Conservation (phyloP, 2,797 vertebrate genomes). For the Ceyx erithaca region DNA sequence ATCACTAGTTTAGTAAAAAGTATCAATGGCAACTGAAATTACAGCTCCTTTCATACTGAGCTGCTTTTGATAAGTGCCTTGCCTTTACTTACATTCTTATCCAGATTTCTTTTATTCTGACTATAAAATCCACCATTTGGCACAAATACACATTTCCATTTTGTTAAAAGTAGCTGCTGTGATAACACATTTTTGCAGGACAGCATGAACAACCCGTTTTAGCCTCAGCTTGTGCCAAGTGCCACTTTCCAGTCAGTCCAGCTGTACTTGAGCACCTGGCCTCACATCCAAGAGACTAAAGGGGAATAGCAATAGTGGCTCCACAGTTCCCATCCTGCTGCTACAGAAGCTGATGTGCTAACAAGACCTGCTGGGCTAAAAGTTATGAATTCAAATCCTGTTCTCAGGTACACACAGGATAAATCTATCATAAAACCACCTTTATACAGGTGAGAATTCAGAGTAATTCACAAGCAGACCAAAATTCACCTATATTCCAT, state of each 20-base stretch:
- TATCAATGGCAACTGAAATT: constrained; percentile 62
- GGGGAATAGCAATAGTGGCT: neutral
- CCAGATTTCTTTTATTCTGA: neutral
- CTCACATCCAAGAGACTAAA: neutral
- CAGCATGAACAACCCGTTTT: neutral
- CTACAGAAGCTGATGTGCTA: neutral
- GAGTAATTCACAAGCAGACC: neutral
- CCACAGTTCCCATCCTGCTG: neutral
- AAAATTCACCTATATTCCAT: neutral
- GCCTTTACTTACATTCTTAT: neutral
- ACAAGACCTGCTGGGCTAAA: neutral
- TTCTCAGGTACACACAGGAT: neutral
- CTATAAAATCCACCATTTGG: neutral
- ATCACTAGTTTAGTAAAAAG: constrained; percentile 55
- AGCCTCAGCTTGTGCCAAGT: neutral
- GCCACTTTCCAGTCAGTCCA: neutral
- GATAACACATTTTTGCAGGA: neutral
- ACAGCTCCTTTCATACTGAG: constrained; percentile 44
- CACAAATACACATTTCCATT: neutral
- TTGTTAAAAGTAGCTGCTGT: neutral
- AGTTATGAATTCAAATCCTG: neutral
- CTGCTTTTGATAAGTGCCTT: constrained; percentile 56
- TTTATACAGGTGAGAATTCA: neutral
- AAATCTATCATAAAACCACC: neutral
- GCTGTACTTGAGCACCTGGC: neutral